phyloP scores from a whole-genome alignment of 2,888 invertebrate genomes.

The Dynastes maya region DNA sequence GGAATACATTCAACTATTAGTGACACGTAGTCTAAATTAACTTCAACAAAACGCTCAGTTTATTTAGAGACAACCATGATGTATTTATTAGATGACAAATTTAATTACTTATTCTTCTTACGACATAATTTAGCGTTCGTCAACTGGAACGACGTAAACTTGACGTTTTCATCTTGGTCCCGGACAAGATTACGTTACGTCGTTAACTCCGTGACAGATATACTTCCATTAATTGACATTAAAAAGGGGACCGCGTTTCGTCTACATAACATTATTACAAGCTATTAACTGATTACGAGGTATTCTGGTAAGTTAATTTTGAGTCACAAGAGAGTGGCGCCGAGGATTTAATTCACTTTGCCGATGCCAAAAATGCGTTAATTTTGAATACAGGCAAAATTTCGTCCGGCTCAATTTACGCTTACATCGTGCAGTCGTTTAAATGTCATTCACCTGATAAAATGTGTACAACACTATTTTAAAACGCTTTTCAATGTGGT shows the following conservation, averaged over 20 bases:
- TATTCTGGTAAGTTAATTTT: constrained; percentile 41
- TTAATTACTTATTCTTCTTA: constrained; percentile 9
- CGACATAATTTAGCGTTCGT: constrained; percentile 4
- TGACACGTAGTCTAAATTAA: background rate
- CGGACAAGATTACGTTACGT: constrained; percentile 41
- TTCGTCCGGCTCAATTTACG: too few species aligned
- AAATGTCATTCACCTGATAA: too few species aligned
- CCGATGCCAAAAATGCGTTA: background rate
- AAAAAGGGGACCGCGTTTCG: constrained; percentile 44
- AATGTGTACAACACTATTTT: too few species aligned
- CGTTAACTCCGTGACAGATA: constrained; percentile 45
- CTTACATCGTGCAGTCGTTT: too few species aligned
- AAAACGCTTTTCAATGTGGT: too few species aligned
- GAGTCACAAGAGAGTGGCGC: constrained; percentile 13
- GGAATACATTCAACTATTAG: too few species aligned
- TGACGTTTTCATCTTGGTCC: constrained; percentile 37
- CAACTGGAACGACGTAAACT: constrained; percentile 8
- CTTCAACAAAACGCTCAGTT: background rate
- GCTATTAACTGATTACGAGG: constrained; percentile 51
- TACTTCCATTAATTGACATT: constrained; percentile 51
- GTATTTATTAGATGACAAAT: constrained; percentile 15
- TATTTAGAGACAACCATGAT: background rate
- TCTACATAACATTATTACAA: constrained; percentile 50
- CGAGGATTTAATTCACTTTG: constrained; percentile 15
- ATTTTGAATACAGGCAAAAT: background rate